phyloP scores from a whole-genome alignment of 1,140 invertebrate genomes.

The Dendroctonus valens region DNA sequence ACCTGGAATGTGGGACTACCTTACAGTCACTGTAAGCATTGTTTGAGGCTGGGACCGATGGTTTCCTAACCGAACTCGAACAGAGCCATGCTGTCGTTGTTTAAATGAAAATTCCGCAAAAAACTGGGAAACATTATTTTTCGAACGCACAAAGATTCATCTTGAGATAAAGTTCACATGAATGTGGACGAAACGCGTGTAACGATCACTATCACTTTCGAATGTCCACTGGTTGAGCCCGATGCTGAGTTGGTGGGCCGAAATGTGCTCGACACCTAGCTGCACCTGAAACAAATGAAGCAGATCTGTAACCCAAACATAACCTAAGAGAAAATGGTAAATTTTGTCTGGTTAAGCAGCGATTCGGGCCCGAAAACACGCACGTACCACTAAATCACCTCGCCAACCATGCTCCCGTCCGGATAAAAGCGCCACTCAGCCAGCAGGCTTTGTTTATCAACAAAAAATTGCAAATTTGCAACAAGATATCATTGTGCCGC shows the following conservation, averaged over 20 bases:
- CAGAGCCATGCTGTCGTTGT: constrained; percentile 48
- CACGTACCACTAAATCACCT: constrained; percentile 12
- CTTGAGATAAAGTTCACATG: constrained; percentile 9
- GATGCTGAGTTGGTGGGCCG: background rate
- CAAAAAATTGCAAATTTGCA: constrained; percentile 48
- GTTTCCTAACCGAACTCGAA: constrained; percentile 49
- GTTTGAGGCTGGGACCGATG: background rate
- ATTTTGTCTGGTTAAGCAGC: constrained; percentile 21
- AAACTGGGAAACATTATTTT: constrained; percentile 36
- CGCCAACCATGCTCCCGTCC: background rate
- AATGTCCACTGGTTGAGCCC: background rate
- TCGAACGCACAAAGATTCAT: constrained; percentile 30
- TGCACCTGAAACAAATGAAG: constrained; percentile 43
- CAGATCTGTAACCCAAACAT: constrained; percentile 44
- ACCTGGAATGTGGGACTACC: constrained; percentile 37
- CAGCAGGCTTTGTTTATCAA: constrained; percentile 44
- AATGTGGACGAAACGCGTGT: background rate
- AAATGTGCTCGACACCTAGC: background rate
- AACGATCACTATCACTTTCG: background rate
- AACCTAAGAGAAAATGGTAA: constrained; percentile 40
- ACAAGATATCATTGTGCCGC: constrained; percentile 45
- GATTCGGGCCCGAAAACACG: constrained; percentile 17
- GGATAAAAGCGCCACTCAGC: constrained; percentile 7
- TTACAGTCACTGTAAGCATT: constrained; percentile 26
- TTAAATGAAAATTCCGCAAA: constrained; percentile 25